These are phyloP conservation scores for Orcinus orca DNA, from an alignment of 2,113 vertebrate species.

Conservation along the genomic window DNA sequence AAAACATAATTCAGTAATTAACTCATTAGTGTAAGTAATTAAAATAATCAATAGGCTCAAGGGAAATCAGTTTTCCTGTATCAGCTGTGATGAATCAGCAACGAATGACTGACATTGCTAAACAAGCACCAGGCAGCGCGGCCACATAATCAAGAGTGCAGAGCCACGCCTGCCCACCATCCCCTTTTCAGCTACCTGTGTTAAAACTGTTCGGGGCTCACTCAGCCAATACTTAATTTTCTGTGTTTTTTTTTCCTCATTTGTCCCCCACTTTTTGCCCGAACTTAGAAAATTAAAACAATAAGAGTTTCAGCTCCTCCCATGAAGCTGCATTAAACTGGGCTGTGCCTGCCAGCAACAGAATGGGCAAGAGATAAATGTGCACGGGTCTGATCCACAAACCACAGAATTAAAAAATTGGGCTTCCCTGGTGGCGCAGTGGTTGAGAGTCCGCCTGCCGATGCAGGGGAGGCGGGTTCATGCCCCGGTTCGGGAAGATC, in stretches of 20 bases:
- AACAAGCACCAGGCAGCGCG: not conserved
- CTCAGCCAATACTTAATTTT: not conserved
- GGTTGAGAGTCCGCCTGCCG: too few relatives aligned
- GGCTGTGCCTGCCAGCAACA: not conserved
- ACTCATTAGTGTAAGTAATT: not conserved
- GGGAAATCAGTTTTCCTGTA: not conserved
- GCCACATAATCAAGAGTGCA: not conserved
- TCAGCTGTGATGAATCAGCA: not conserved
- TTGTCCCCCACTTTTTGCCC: not conserved
- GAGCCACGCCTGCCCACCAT: not conserved
- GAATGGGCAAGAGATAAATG: not conserved
- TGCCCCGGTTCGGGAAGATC: too few relatives aligned
- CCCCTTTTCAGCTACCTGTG: not conserved
- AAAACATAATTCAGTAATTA: not conserved
- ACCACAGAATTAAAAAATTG: not conserved
- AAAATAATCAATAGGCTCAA: not conserved
- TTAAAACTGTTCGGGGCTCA: not conserved
- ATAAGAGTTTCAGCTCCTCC: not conserved
- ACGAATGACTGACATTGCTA: not conserved
- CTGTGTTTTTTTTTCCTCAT: not conserved
- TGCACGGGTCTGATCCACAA: not conserved
- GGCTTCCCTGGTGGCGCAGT: too few relatives aligned
- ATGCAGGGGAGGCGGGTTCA: too few relatives aligned
- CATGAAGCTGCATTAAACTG: not conserved
- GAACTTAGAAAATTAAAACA: not conserved